Evolutionary conservation across 2,888 invertebrate genomes (phyloP).

Genomic region (Clivina fossor): DNA sequence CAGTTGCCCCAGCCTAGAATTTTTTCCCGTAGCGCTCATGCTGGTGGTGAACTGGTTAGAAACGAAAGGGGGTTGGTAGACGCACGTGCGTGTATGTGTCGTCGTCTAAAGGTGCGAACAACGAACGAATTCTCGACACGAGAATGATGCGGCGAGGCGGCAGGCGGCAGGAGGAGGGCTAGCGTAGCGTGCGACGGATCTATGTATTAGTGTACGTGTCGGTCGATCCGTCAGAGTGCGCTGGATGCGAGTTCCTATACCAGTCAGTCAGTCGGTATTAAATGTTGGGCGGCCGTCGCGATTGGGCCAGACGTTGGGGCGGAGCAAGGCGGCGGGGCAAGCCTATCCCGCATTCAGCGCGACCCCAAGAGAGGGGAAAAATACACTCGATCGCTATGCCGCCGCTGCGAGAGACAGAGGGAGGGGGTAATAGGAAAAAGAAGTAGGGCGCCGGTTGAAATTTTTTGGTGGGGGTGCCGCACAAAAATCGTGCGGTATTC

Average conservation of each 20-base stretch:
- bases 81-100: slow-evolving; percentile 10
- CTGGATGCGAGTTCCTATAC: too few species aligned
- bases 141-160: slow-evolving; percentile 50
- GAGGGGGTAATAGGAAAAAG: slow-evolving; percentile 52
- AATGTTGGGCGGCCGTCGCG: slow-evolving; percentile 43
- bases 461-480: slow-evolving; percentile 56
- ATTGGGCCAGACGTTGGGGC: slow-evolving; percentile 54
- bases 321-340: slow-evolving; percentile 55
- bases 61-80: background rate
- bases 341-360: slow-evolving; percentile 43
- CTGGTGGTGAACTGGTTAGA: background rate
- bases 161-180: slow-evolving; percentile 50
- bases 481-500: slow-evolving; percentile 51
- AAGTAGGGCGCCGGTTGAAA: slow-evolving; percentile 55
- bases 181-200: background rate
- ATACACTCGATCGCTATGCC: slow-evolving; percentile 47
- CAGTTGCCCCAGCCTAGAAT: background rate
- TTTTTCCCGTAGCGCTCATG: too few species aligned
- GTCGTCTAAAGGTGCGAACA: slow-evolving; percentile 35
- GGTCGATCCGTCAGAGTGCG: too few species aligned
- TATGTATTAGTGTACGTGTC: too few species aligned
- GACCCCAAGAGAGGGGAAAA: slow-evolving; percentile 58
- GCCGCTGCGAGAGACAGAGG: too few species aligned
- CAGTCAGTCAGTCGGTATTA: slow-evolving; percentile 10
- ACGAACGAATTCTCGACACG: slow-evolving; percentile 48